phyloP scores from a whole-genome alignment of 2,113 vertebrate genomes.

The Miniopterus natalensis region DNA sequence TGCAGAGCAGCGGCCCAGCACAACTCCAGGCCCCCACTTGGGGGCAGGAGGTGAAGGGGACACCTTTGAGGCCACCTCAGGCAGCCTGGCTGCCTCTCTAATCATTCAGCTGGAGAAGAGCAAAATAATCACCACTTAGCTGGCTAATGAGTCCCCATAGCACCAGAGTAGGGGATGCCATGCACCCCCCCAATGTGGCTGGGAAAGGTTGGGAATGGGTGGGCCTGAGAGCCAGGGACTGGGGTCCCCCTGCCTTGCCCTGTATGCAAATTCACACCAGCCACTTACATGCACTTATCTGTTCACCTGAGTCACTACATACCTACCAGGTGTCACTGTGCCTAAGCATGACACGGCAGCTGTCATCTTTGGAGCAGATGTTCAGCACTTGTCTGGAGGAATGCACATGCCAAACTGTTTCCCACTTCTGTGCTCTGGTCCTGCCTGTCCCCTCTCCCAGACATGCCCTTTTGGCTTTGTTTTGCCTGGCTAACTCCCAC shows the following conservation, averaged over 20 bases:
- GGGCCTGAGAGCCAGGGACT: not conserved
- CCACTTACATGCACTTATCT: fast-evolving
- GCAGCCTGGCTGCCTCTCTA: conserved; percentile 17
- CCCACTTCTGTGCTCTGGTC: not conserved
- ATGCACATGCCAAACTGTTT: fast-evolving
- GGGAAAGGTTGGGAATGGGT: not conserved
- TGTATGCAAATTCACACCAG: not conserved
- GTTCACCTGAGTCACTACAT: not conserved
- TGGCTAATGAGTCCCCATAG: not conserved
- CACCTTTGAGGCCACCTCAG: not conserved
- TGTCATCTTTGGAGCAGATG: fast-evolving
- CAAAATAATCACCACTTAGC: conserved; percentile 45
- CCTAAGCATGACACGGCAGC: not conserved
- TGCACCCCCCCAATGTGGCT: fast-evolving
- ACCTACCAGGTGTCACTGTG: not conserved
- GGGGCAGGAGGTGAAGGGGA: not conserved
- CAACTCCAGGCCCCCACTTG: not conserved
- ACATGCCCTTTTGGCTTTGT: not conserved
- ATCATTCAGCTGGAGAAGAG: conserved; percentile 48
- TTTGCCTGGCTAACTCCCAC: not conserved
- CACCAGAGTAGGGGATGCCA: not conserved
- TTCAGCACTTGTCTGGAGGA: not conserved
- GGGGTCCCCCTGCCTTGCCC: not conserved
- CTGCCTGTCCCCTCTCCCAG: not conserved
- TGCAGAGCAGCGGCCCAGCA: fast-evolving